These are phyloP conservation scores for Semicossyphus pulcher DNA, from an alignment of 2,113 vertebrate genomes.

Conservation along the genomic window DNA sequence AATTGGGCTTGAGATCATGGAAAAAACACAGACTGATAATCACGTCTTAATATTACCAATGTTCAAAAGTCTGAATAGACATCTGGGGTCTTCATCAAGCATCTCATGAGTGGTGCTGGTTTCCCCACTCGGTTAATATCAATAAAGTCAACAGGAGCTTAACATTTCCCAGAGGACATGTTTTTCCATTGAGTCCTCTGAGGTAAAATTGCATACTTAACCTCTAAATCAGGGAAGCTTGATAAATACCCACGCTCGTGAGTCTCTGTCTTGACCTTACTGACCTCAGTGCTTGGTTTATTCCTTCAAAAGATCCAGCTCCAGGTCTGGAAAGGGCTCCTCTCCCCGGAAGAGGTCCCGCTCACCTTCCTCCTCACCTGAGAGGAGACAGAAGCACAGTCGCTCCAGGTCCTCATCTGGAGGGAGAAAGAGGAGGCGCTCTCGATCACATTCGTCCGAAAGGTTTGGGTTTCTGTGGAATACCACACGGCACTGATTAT, in stretches of 20 bases:
- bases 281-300: slow-evolving; percentile 88
- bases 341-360: slow-evolving; percentile 94
- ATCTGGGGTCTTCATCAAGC: slow-evolving; percentile 60
- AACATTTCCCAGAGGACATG: neutral
- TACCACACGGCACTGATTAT: slow-evolving; percentile 88
- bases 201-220: neutral
- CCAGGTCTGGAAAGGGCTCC: slow-evolving; percentile 97
- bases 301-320: slow-evolving; percentile 98
- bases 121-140: neutral
- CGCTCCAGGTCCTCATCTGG: slow-evolving; percentile 97
- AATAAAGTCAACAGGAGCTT: neutral
- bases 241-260: slow-evolving; percentile 63
- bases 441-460: slow-evolving; percentile 99
- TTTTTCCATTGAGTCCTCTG: neutral
- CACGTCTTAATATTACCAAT: neutral
- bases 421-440: slow-evolving; percentile 97
- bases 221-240: slow-evolving; percentile 61
- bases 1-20: too few species aligned
- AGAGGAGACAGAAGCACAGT: slow-evolving; percentile 94
- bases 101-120: slow-evolving; percentile 27
- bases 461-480: slow-evolving; percentile 99
- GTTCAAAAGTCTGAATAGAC: slow-evolving; percentile 22
- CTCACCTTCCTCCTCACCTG: slow-evolving; percentile 93
- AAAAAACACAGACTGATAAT: neutral
- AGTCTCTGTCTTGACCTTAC: slow-evolving; percentile 56